Percentiles rank a stretch among this genome's conserved stretches.
These are phyloP conservation scores for Drosophila infuscata DNA, from an alignment of 2,888 invertebrate genomes.

Conservation along the genomic window DNA sequence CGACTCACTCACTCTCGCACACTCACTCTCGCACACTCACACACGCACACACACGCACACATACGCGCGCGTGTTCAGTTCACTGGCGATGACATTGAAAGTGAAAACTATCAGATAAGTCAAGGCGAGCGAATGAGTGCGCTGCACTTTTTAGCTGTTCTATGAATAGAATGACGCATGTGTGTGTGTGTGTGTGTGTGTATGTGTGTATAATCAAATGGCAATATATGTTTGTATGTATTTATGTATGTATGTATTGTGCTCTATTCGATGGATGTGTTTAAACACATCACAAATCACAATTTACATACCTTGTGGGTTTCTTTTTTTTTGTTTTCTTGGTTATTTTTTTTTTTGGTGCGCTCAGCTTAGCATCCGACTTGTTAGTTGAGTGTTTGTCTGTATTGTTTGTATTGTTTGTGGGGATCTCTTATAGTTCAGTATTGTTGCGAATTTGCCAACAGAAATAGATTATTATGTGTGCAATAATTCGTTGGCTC, in stretches of 20 bases:
- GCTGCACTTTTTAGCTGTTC: constrained; percentile 64
- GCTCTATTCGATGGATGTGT: constrained; percentile 6
- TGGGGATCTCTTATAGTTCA: constrained; percentile 38
- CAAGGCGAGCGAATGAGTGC: constrained; percentile 48
- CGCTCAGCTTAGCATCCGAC: constrained; percentile 25
- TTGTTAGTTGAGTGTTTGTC: constrained; percentile 2
- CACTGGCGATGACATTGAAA: constrained; percentile 64
- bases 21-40: background rate
- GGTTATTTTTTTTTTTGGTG: background rate
- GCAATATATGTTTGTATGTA: background rate
- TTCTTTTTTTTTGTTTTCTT: background rate
- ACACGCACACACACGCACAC: background rate
- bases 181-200: background rate
- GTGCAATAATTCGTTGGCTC: constrained; percentile 37
- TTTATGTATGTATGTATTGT: background rate
- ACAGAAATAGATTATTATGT: constrained; percentile 40
- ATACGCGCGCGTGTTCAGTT: constrained; percentile 7
- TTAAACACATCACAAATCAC: constrained; percentile 13
- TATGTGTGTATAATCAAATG: constrained; percentile 1
- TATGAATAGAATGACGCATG: constrained; percentile 39
- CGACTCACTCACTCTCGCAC: constrained; percentile 7
- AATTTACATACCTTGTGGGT: constrained; percentile 24
- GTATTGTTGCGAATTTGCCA: constrained; percentile 26
- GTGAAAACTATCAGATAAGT: constrained; percentile 80
- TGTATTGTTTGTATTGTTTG: background rate